Base-by-base conservation (phyloP, 2,888 invertebrate genomes). In the Harpalus rufipes region DNA sequence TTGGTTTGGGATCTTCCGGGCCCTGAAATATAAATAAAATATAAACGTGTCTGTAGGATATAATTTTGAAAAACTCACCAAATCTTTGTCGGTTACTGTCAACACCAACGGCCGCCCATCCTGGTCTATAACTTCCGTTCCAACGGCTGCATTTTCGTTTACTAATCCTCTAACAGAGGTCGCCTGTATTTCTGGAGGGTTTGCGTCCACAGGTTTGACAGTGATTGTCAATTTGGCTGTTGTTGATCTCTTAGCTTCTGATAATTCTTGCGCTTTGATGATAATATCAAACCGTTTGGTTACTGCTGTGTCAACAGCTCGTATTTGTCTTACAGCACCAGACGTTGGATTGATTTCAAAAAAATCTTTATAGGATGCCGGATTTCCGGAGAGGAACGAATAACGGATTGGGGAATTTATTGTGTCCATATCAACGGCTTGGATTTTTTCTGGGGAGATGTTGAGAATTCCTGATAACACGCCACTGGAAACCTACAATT, bases 361-460 rank as follows among this genome's bases (percentile, higher is more conserved):
- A 90, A 96, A 97, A 10, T 95, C 95, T 0, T 92, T 91, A 92
- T 95, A 98, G 85, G 94, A 94, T 7, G 94, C 92, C 0, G 97
- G 97, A 87, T 93, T 94, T 0, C 97, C 97, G 86, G 95, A 96
- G 12, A 96, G 93, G 89, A 97, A 97, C 84, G 94, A 95, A 90
- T 97, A 97, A 81, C 93, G 93, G 86, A 98, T 97, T 0, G 95
- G 94, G 0, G 96, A 94, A 89, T 96, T 96, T 65, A 97, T 93
- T 0, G 97, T 96, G 89, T 97, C 97, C 94, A 96, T 95, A 90
- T 98, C 97, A 0, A 96, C 95, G 0, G 97, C 97, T 91, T 97
- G 96, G 86, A 98, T 97, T 89, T 96, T 96, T 89, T 97, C 97
- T 0, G 97, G 97, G 44, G 94, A 94, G 18, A 97, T 94, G 85